Conservation (phyloP, 2,113 vertebrate species). For the Cinclus mexicanus region DNA sequence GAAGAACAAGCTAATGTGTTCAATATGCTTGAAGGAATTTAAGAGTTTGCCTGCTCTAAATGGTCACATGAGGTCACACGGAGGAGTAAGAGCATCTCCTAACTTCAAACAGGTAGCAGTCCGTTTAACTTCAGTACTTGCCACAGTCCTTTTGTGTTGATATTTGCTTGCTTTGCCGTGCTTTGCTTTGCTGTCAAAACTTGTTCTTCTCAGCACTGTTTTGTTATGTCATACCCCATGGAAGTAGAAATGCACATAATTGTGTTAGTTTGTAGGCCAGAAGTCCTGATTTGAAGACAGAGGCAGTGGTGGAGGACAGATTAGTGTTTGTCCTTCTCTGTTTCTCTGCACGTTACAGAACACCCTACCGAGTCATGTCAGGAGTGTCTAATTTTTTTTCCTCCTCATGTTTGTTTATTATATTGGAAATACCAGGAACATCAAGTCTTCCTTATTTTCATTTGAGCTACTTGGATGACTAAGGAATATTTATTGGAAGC, state of each 20-base stretch:
- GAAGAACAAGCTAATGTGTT: slow-evolving; percentile 82
- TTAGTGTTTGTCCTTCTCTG: neutral
- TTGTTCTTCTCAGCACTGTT: neutral
- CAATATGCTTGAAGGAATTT: slow-evolving; percentile 87
- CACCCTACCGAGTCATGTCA: neutral
- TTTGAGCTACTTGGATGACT: slow-evolving; percentile 39
- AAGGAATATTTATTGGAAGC: slow-evolving; percentile 54
- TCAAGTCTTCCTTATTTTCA: slow-evolving; percentile 40
- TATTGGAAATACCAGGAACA: slow-evolving; percentile 44
- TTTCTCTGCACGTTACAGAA: neutral
- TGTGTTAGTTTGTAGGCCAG: neutral
- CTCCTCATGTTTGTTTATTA: slow-evolving; percentile 22
- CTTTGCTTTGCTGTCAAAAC: slow-evolving; percentile 50
- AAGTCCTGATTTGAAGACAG: neutral
- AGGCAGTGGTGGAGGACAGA: neutral
- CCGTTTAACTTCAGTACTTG: neutral
- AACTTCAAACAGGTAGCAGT: slow-evolving; percentile 79
- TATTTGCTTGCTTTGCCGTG: slow-evolving; percentile 76
- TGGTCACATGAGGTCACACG: slow-evolving; percentile 89
- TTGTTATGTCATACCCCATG: neutral
- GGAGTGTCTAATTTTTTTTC: neutral
- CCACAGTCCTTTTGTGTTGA: neutral
- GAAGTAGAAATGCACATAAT: neutral
- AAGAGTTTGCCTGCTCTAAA: slow-evolving; percentile 89
- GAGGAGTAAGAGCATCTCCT: slow-evolving; percentile 80